Conservation (phyloP, 2,113 vertebrate genomes). For the Spilogale gracilis region DNA sequence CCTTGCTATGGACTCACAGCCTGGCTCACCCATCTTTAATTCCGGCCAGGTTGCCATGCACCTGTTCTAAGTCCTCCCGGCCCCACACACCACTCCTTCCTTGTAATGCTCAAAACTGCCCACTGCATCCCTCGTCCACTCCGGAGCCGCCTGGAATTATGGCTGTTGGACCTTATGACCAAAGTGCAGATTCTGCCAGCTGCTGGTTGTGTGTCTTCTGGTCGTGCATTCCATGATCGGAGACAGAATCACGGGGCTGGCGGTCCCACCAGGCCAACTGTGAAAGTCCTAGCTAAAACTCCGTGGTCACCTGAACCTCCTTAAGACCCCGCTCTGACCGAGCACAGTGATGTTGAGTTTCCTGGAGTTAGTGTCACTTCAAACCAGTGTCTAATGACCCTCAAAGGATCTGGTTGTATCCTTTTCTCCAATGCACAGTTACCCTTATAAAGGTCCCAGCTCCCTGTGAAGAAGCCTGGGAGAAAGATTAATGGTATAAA, state of each 20-base stretch:
- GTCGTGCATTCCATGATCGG: too few relatives aligned
- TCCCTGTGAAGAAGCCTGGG: not conserved
- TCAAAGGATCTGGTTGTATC: not conserved
- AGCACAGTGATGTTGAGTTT: not conserved
- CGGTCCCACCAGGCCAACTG: not conserved
- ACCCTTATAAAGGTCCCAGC: not conserved
- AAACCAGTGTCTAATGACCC: not conserved
- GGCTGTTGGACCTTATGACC: not conserved
- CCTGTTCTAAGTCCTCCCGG: rapidly evolving
- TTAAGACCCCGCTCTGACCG: not conserved
- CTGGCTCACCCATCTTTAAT: not conserved
- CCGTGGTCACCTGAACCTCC: not conserved
- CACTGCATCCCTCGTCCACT: not conserved
- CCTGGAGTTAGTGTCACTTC: not conserved
- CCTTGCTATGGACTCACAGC: not conserved
- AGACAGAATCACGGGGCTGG: too few relatives aligned
- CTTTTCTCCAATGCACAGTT: not conserved
- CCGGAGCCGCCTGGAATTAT: not conserved
- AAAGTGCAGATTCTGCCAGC: not conserved
- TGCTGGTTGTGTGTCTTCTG: not conserved
- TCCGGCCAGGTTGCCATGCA: not conserved
- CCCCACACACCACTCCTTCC: not conserved
- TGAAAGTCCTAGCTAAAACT: not conserved
- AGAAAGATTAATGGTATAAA: not conserved
- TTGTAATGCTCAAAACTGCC: not conserved